Base-by-base conservation (phyloP, 1,140 invertebrate genomes). In the Drosophila asahinai region DNA sequence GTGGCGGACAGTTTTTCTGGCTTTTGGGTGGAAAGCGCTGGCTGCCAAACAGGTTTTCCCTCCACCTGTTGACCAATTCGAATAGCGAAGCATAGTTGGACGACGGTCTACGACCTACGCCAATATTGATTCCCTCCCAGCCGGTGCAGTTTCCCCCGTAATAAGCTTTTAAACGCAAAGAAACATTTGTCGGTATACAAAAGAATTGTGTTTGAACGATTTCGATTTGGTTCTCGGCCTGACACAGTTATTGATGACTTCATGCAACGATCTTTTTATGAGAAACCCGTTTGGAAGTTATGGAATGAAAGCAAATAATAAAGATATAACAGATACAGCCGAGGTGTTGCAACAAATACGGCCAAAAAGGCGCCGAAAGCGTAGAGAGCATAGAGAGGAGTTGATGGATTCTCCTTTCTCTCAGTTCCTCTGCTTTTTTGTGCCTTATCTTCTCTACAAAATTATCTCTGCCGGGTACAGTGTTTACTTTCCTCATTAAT, bases 91-190 rank as follows among this genome's bases (percentile, higher is more conserved):
- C 49, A 52, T 82, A 79, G 83, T 61, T 86, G 67, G 75, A 82
- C 83, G 65, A 76, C 83, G 75, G 82, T 81, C 74, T 81, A 76
- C 83, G 83, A 86, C 83, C 83, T 86, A 86, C 83, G 80, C 70
- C 83, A 86, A 86, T 73, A 74, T 52, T 40, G 48, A 22, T 36
- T 36, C 33, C 33, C 40, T 38, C 48, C 17, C 40, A n/a, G n/a
- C 30, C 42, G 4, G 14, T 74, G 55, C 59, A 47, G 42, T 74
- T 62, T 48, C 25, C 19, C 42, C n/a, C 27, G 57, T 63, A 63
- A 74, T 40, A 33, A 54, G 59, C 48, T 63, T 75, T 73, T 73
- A 73, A 38, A 42, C 66, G 19, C 64, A 64, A 19, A 51, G 40
- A 65, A 40, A 38, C 22, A 43, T 45, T 66, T 45, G 47, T 19